These are phyloP conservation scores for Polyommatus icarus DNA, from an alignment of 2,888 invertebrate species.

Conservation along the genomic window DNA sequence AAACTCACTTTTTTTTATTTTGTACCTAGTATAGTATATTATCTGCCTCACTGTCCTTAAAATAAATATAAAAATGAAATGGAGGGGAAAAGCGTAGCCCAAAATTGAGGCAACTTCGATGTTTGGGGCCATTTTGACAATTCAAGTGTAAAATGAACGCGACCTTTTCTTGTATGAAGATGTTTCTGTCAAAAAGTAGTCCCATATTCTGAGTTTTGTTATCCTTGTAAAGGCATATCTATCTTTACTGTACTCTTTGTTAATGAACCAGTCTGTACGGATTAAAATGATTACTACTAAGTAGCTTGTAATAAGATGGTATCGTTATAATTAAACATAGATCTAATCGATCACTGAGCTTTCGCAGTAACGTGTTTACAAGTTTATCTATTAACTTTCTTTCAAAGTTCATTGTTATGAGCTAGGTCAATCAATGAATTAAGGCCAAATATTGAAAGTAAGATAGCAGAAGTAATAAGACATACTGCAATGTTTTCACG, in stretches of 20 bases:
- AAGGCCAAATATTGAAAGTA: background rate
- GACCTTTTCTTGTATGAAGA: too few relatives aligned
- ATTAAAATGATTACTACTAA: conserved; percentile 7
- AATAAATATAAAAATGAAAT: too few relatives aligned
- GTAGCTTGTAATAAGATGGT: background rate
- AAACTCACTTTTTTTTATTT: too few relatives aligned
- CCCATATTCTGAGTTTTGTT: background rate
- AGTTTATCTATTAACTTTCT: background rate
- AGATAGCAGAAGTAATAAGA: background rate
- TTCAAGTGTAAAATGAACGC: too few relatives aligned
- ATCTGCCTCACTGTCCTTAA: too few relatives aligned
- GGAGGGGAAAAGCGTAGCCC: too few relatives aligned
- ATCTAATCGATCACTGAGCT: background rate
- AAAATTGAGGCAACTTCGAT: too few relatives aligned
- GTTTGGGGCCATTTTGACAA: too few relatives aligned
- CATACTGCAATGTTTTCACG: too few relatives aligned
- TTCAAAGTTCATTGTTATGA: background rate
- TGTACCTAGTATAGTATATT: too few relatives aligned
- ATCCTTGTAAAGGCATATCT: background rate
- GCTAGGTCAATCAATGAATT: background rate
- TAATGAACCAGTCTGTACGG: background rate
- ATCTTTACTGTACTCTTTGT: background rate
- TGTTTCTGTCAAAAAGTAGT: too few relatives aligned
- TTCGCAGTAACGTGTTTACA: background rate
- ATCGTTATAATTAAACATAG: background rate